These are phyloP conservation scores for Cassiopea xamachana DNA, from an alignment of 30 jellyfish, hydroid and myxozoan genomes.

Conservation along the genomic window DNA sequence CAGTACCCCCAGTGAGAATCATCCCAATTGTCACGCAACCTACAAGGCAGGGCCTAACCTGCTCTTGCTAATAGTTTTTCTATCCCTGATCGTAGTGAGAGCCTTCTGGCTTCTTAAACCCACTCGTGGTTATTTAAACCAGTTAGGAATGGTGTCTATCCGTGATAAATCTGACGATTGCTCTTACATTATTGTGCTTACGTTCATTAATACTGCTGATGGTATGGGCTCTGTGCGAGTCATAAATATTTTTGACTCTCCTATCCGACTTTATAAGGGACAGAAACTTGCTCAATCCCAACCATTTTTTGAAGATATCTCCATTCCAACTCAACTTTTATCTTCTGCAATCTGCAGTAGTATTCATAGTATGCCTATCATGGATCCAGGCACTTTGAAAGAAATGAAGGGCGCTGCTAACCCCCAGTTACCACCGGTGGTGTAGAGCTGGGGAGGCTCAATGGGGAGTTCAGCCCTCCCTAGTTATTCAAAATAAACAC, in stretches of 20 bases:
- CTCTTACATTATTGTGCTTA: neutral
- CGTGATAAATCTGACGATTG: neutral
- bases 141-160: neutral
- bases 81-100: neutral
- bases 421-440: neutral
- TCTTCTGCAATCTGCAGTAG: neutral
- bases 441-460: too few relatives aligned
- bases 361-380: neutral
- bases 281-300: neutral
- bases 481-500: too few relatives aligned
- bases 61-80: neutral
- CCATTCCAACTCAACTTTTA: neutral
- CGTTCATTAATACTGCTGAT: neutral
- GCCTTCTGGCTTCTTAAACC: neutral
- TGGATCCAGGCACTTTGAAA: neutral
- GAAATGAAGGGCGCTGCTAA: neutral
- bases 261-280: neutral
- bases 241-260: neutral
- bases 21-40: neutral
- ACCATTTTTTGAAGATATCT: neutral
- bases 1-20: neutral
- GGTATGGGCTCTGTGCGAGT: neutral
- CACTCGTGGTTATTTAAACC: neutral
- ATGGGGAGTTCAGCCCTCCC: too few relatives aligned
- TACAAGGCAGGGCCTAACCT: neutral